Conservation (phyloP, 2,113 vertebrate genomes). For the Indri indri region DNA sequence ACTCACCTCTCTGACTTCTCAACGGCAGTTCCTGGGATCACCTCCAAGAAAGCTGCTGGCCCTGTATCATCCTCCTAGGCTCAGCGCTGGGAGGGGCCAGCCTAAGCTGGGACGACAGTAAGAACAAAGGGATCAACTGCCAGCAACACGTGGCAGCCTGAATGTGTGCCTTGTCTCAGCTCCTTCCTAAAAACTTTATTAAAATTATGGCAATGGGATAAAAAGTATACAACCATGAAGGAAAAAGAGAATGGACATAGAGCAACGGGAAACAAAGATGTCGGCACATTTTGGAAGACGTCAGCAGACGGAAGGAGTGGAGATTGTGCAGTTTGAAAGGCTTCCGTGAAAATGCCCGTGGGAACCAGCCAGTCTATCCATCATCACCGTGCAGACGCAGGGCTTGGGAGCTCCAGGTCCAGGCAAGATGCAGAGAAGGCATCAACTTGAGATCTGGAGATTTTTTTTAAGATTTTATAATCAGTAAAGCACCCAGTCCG, state of each 20-base stretch:
- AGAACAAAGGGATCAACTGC: not conserved
- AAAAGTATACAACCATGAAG: not conserved
- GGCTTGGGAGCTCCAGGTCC: not conserved
- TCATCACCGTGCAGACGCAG: not conserved
- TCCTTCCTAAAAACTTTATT: not conserved
- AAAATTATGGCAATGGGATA: not conserved
- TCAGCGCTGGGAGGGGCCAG: too few species aligned
- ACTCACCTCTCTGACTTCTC: not conserved
- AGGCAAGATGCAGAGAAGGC: not conserved
- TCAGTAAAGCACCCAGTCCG: not conserved
- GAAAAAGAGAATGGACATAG: not conserved
- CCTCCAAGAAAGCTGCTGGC: not conserved
- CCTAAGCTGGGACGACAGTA: not conserved
- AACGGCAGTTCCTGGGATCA: not conserved
- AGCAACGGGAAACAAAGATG: not conserved
- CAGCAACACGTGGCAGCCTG: not conserved
- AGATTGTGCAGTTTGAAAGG: not conserved
- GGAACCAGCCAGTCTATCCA: not conserved
- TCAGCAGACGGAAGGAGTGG: not conserved
- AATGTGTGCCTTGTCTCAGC: not conserved
- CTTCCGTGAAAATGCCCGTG: not conserved
- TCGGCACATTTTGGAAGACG: not conserved
- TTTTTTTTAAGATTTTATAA: too few species aligned
- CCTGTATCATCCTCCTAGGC: not conserved
- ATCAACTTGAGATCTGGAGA: not conserved